A percentile compares a stretch with the other conserved stretches of the same genome.
These are phyloP conservation scores for Syngnathus typhle DNA, from an alignment of 2,113 vertebrate genomes.

Conservation along the genomic window DNA sequence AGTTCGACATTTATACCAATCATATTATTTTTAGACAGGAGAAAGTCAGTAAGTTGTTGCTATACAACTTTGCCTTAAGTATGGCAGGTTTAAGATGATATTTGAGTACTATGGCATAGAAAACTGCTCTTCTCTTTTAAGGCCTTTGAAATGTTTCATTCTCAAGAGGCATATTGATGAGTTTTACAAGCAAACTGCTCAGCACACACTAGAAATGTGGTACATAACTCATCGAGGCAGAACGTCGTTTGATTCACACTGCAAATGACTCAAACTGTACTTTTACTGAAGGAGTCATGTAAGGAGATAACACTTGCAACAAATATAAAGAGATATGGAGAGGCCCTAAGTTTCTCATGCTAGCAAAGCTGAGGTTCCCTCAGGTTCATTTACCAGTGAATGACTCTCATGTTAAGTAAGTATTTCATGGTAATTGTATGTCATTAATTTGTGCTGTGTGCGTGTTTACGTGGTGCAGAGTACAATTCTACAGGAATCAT, in stretches of 20 bases:
- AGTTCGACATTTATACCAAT: too few species aligned
- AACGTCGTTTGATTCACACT: neutral
- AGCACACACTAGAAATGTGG: neutral
- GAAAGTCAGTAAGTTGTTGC: too few species aligned
- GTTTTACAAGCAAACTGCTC: neutral
- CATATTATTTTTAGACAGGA: too few species aligned
- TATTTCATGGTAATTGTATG: constrained; percentile 2
- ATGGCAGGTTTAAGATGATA: too few species aligned
- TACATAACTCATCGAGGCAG: neutral
- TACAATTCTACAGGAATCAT: neutral
- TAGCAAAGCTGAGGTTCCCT: neutral
- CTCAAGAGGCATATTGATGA: neutral
- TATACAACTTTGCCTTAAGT: too few species aligned
- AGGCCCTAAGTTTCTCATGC: neutral
- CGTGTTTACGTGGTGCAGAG: constrained; percentile 1
- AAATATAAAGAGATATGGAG: neutral
- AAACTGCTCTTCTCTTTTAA: neutral
- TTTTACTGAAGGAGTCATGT: neutral
- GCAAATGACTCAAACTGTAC: neutral
- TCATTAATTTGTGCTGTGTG: constrained; percentile 18
- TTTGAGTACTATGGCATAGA: too few species aligned
- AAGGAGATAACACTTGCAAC: neutral
- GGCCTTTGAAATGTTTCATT: neutral
- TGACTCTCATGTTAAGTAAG: neutral
- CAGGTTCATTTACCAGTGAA: neutral